Conservation (phyloP, 2,888 invertebrate genomes). For the Amphipoea oculea region DNA sequence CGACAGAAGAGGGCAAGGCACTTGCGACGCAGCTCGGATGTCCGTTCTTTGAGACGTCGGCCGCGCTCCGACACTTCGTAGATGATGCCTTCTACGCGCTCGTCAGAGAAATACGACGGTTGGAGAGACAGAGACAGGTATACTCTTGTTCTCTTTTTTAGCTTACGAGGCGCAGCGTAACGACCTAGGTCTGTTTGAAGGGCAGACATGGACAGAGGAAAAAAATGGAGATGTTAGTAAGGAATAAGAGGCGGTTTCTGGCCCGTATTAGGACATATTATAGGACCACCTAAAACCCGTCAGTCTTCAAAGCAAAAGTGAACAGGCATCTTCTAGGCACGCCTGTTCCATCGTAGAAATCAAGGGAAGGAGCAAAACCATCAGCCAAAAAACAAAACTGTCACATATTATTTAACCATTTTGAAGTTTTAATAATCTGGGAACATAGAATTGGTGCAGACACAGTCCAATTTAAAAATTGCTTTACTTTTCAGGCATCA, state of each 20-base stretch:
- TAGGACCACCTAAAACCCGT: not conserved
- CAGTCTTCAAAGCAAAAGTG: not conserved
- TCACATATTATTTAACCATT: not conserved
- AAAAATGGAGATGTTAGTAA: not conserved
- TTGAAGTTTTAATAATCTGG: not conserved
- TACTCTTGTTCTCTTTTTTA: not conserved
- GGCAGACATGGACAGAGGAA: not conserved
- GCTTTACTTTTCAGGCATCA: constrained; percentile 80
- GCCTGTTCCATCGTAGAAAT: not conserved
- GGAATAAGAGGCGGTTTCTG: not conserved
- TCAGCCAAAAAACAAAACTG: not conserved
- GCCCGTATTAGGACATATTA: not conserved
- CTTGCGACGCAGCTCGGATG: constrained; percentile 96
- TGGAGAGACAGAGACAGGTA: constrained; percentile 92
- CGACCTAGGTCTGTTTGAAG: not conserved
- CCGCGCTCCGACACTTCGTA: constrained; percentile 96
- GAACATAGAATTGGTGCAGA: not conserved
- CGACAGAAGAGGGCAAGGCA: constrained; percentile 95
- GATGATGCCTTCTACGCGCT: constrained; percentile 98
- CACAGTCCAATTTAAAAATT: not conserved
- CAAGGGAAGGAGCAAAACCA: not conserved
- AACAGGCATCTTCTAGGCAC: not conserved
- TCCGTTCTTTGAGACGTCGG: constrained; percentile 97
- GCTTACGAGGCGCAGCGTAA: not conserved
- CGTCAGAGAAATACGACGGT: constrained; percentile 95